These are phyloP conservation scores for Germaria angustata DNA, from an alignment of 2,888 invertebrate genomes.

Conservation along the genomic window DNA sequence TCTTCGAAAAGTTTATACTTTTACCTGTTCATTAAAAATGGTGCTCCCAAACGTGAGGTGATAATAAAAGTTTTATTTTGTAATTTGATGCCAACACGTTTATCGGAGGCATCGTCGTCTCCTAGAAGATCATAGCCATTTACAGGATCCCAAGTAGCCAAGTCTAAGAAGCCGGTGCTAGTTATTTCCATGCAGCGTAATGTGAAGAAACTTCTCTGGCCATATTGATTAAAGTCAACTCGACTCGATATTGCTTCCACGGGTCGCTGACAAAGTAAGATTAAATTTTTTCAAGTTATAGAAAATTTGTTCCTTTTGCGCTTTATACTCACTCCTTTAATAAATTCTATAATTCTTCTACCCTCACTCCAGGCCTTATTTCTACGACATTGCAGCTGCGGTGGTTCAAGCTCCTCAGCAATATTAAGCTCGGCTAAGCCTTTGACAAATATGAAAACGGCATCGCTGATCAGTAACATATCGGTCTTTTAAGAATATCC, in stretches of 20 bases:
- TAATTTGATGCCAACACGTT: constrained; percentile 77
- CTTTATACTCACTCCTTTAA: constrained; percentile 82
- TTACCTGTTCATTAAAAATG: constrained; percentile 83
- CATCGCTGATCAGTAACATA: constrained; percentile 86
- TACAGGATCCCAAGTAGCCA: constrained; percentile 80
- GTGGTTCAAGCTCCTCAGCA: constrained; percentile 73
- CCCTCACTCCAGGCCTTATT: constrained; percentile 83
- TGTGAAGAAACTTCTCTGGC: constrained; percentile 85
- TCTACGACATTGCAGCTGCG: constrained; percentile 78
- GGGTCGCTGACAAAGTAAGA: constrained; percentile 71
- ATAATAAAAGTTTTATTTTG: constrained; percentile 86
- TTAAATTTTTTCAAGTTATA: neutral
- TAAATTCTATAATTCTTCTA: constrained; percentile 84
- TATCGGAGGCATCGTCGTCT: constrained; percentile 83
- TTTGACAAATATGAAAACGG: constrained; percentile 84
- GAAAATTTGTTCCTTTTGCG: neutral
- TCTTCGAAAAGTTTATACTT: neutral
- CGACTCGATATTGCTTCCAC: constrained; percentile 77
- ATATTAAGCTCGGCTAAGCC: constrained; percentile 80
- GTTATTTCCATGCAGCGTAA: constrained; percentile 86
- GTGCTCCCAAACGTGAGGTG: constrained; percentile 86
- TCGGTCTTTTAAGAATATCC: constrained; percentile 81
- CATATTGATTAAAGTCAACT: constrained; percentile 81
- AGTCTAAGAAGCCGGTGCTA: constrained; percentile 82
- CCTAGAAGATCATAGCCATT: constrained; percentile 81